Evolutionary conservation across 2,113 vertebrate genomes (phyloP).

Genomic region (Haplochromis vanheusdeni): DNA sequence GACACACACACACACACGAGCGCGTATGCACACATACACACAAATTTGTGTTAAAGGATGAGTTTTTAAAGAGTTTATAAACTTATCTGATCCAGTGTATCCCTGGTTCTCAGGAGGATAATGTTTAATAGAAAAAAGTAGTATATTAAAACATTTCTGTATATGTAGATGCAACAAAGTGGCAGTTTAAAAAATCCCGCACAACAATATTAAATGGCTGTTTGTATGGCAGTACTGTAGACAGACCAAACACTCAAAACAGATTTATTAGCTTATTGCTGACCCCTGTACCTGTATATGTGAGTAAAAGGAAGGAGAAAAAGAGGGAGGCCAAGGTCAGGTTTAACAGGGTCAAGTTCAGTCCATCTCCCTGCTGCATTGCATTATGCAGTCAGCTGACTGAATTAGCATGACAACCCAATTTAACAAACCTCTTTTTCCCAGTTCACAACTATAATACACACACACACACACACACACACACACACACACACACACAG

Average conservation of each 20-base stretch:
- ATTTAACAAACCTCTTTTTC: slow-evolving; percentile 69
- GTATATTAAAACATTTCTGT: not conserved
- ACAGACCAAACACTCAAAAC: slow-evolving; percentile 1
- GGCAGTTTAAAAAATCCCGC: not conserved
- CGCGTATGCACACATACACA: not conserved
- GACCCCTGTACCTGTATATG: slow-evolving; percentile 48
- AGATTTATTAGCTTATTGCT: slow-evolving; percentile 67
- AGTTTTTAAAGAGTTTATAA: not conserved
- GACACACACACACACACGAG: not conserved
- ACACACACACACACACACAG: not conserved
- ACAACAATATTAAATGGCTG: not conserved
- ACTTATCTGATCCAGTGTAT: not conserved
- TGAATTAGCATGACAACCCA: slow-evolving; percentile 75
- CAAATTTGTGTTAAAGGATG: not conserved
- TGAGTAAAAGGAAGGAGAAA: slow-evolving; percentile 22
- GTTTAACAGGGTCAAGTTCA: slow-evolving; percentile 77
- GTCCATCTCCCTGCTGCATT: slow-evolving; percentile 65
- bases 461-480: not conserved
- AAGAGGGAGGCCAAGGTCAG: slow-evolving; percentile 67
- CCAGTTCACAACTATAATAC: slow-evolving; percentile 38
- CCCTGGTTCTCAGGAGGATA: not conserved
- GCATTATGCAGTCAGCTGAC: slow-evolving; percentile 74
- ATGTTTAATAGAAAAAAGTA: not conserved
- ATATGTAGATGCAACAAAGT: not conserved
- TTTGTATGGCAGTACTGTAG: not conserved